Evolutionary conservation across 1,140 invertebrate species (phyloP).

Genomic region (Ephestia elutella): DNA sequence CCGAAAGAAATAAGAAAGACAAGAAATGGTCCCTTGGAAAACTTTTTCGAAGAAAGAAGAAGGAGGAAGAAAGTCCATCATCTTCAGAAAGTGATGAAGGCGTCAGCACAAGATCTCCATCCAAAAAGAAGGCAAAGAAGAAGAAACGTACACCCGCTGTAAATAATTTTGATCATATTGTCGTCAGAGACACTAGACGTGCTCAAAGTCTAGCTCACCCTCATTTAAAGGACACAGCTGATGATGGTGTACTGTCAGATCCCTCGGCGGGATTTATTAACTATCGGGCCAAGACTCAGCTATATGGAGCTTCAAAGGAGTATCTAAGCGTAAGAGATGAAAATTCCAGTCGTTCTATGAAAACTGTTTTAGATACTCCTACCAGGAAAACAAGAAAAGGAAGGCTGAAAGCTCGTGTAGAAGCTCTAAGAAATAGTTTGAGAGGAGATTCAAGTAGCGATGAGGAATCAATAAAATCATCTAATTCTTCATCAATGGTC

Average conservation of each 20-base stretch:
- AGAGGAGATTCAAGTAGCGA: slow-evolving; percentile 82
- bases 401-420: slow-evolving; percentile 77
- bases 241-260: slow-evolving; percentile 74
- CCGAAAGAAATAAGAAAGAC: slow-evolving; percentile 65
- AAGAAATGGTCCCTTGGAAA: slow-evolving; percentile 85
- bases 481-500: slow-evolving; percentile 77
- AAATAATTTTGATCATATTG: slow-evolving; percentile 75
- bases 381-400: slow-evolving; percentile 75
- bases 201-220: slow-evolving; percentile 69
- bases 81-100: slow-evolving; percentile 78
- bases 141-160: slow-evolving; percentile 55
- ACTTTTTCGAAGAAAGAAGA: slow-evolving; percentile 81
- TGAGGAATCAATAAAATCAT: slow-evolving; percentile 79
- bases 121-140: slow-evolving; percentile 69
- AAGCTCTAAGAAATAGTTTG: slow-evolving; percentile 78
- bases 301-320: slow-evolving; percentile 51
- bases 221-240: slow-evolving; percentile 54
- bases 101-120: slow-evolving; percentile 66
- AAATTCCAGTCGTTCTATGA: slow-evolving; percentile 48
- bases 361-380: slow-evolving; percentile 71
- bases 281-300: slow-evolving; percentile 60
- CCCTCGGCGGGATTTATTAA: slow-evolving; percentile 71
- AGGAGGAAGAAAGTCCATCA: slow-evolving; percentile 75
- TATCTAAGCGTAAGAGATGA: slow-evolving; percentile 60
- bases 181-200: slow-evolving; percentile 60